These are phyloP conservation scores for Melangyna quadrimaculata DNA, from an alignment of 2,888 invertebrate genomes.

Conservation along the genomic window DNA sequence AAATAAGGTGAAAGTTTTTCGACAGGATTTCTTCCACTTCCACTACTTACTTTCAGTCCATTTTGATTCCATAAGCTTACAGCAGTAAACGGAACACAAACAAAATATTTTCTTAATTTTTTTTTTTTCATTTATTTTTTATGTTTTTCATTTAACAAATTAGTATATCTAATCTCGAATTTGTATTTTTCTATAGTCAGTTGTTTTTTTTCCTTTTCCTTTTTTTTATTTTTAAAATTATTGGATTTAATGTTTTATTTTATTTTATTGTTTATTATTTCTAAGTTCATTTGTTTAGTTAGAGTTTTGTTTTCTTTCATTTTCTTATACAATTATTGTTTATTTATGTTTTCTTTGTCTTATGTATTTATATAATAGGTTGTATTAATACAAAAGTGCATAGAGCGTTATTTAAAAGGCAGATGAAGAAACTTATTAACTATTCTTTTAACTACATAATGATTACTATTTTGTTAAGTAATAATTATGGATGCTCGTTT, in stretches of 20 bases:
- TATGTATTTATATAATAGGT: constrained; percentile 60
- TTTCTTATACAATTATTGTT: constrained; percentile 54
- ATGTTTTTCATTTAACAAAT: constrained; percentile 69
- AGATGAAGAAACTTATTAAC: constrained; percentile 65
- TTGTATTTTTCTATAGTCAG: constrained; percentile 65
- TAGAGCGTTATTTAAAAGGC: constrained; percentile 70
- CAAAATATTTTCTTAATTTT: constrained; percentile 8
- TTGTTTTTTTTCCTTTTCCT: constrained; percentile 16
- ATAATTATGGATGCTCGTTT: constrained; percentile 31
- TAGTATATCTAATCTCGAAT: constrained; percentile 69
- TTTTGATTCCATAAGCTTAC: too few relatives aligned
- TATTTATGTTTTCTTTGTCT: constrained; percentile 34
- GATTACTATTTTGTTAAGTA: constrained; percentile 43
- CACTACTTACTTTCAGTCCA: too few relatives aligned
- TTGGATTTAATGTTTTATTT: constrained; percentile 30
- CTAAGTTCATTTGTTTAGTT: constrained; percentile 50
- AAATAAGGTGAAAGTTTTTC: too few relatives aligned
- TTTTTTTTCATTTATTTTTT: constrained; percentile 66
- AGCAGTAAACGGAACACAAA: too few relatives aligned
- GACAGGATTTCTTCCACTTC: too few relatives aligned
- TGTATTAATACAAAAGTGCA: constrained; percentile 70
- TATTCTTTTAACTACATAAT: constrained; percentile 56
- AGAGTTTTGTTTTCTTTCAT: background rate
- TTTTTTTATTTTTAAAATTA: constrained; percentile 26
- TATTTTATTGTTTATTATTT: constrained; percentile 1